phyloP scores from a whole-genome alignment of 2,113 vertebrate genomes.

The Passer domesticus region DNA sequence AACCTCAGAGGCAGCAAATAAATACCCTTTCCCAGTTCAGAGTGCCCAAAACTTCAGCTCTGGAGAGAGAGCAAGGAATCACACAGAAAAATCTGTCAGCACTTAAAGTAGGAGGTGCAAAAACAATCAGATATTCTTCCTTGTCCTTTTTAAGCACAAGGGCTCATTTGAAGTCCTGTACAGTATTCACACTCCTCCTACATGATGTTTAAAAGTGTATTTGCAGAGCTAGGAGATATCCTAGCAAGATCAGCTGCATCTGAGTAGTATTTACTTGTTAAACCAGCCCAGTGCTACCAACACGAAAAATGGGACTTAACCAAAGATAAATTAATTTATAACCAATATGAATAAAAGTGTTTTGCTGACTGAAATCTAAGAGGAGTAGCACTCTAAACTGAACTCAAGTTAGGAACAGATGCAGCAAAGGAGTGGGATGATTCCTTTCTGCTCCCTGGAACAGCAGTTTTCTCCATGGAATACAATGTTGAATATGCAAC shows the following conservation, averaged over 20 bases:
- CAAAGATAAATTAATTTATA: not conserved
- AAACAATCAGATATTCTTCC: not conserved
- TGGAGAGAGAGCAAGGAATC: not conserved
- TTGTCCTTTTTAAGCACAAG: not conserved
- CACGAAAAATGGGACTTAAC: not conserved
- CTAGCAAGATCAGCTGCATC: not conserved
- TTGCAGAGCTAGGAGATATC: not conserved
- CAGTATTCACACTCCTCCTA: not conserved
- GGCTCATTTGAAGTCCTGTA: not conserved
- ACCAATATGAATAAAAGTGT: not conserved
- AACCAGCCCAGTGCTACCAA: not conserved
- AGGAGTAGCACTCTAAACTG: not conserved
- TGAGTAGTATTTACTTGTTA: not conserved
- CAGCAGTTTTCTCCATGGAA: not conserved
- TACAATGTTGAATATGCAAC: not conserved
- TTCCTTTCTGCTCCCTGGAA: not conserved
- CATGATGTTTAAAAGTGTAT: not conserved
- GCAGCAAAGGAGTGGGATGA: not conserved
- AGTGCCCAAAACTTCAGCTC: not conserved
- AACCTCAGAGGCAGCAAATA: not conserved
- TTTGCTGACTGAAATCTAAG: not conserved
- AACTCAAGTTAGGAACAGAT: not conserved
- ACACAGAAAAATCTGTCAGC: not conserved
- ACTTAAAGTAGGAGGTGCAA: not conserved
- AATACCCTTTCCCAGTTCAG: not conserved